A percentile compares a stretch with the other conserved stretches of the same genome.
These are phyloP conservation scores for Cylas formicarius DNA, from an alignment of 1,140 invertebrate genomes.

Conservation along the genomic window DNA sequence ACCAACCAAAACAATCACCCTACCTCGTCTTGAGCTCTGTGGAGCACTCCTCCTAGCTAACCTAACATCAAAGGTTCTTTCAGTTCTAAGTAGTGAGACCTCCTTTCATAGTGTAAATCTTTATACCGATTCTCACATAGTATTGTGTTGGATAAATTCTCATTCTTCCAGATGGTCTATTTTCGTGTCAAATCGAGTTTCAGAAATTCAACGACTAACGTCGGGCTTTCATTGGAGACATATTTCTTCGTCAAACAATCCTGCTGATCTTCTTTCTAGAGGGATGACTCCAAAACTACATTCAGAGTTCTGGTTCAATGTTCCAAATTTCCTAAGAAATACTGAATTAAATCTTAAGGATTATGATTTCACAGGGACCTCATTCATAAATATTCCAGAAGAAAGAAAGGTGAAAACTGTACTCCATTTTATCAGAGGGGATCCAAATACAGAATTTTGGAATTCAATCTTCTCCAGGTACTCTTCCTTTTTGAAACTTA, in stretches of 20 bases:
- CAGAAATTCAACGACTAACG: slow-evolving; percentile 12
- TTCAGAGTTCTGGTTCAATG: slow-evolving; percentile 30
- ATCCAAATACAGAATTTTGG: not conserved
- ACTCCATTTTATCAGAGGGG: not conserved
- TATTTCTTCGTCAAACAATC: slow-evolving; percentile 26
- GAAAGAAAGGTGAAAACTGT: not conserved
- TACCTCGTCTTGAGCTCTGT: slow-evolving; percentile 26
- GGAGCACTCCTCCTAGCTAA: slow-evolving; percentile 17
- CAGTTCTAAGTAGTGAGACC: not conserved
- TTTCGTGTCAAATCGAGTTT: slow-evolving; percentile 13
- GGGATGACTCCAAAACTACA: slow-evolving; percentile 20
- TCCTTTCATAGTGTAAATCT: not conserved
- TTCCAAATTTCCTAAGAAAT: slow-evolving; percentile 8
- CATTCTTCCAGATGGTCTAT: slow-evolving; percentile 1
- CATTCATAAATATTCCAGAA: not conserved
- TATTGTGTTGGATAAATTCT: slow-evolving; percentile 6
- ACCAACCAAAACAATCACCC: slow-evolving; percentile 16
- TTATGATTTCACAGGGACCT: not conserved
- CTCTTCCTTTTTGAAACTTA: not conserved
- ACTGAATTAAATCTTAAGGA: slow-evolving; percentile 5
- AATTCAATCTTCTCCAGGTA: not conserved
- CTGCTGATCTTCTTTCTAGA: slow-evolving; percentile 31
- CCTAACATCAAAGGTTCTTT: slow-evolving; percentile 5
- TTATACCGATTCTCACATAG: slow-evolving; percentile 10
- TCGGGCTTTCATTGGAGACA: slow-evolving; percentile 20